These are phyloP conservation scores for Drosophila pseudotakahashii DNA, from an alignment of 2,888 invertebrate species.

Conservation along the genomic window DNA sequence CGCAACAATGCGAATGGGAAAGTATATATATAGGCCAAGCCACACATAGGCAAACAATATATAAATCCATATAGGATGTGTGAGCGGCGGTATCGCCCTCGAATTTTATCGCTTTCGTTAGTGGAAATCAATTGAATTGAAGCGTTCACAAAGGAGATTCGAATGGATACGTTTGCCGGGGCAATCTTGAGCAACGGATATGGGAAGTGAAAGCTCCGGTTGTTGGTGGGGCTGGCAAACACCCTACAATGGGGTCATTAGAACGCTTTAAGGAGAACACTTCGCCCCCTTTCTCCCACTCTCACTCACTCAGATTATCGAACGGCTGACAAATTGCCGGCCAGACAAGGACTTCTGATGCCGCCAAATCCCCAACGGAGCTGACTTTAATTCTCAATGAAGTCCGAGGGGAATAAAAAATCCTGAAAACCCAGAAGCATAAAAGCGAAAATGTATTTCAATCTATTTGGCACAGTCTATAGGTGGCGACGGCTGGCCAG, in stretches of 20 bases:
- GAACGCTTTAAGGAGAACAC: conserved; percentile 52
- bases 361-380: conserved; percentile 40
- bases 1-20: conserved; percentile 37
- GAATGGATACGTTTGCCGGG: conserved; percentile 52
- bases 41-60: conserved; percentile 29
- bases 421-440: conserved; percentile 47
- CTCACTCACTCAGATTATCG: conserved; percentile 52
- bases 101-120: conserved; percentile 56
- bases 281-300: conserved; percentile 19
- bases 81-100: conserved; percentile 9
- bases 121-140: conserved; percentile 70
- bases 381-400: conserved; percentile 43
- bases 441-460: conserved; percentile 73
- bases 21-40: conserved; percentile 32
- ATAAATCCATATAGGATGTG: conserved; percentile 29
- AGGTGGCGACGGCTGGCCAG: conserved; percentile 40
- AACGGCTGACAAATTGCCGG: conserved; percentile 65
- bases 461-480: conserved; percentile 65
- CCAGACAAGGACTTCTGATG: conserved; percentile 39
- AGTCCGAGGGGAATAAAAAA: conserved; percentile 39
- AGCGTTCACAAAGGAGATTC: conserved; percentile 46
- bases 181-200: conserved; percentile 29
- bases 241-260: conserved; percentile 69
- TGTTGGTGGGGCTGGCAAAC: conserved; percentile 3
- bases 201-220: conserved; percentile 29